A percentile compares a stretch with the other conserved stretches of the same genome.
phyloP scores from a whole-genome alignment of 2,113 vertebrate genomes.

The Channa argus region DNA sequence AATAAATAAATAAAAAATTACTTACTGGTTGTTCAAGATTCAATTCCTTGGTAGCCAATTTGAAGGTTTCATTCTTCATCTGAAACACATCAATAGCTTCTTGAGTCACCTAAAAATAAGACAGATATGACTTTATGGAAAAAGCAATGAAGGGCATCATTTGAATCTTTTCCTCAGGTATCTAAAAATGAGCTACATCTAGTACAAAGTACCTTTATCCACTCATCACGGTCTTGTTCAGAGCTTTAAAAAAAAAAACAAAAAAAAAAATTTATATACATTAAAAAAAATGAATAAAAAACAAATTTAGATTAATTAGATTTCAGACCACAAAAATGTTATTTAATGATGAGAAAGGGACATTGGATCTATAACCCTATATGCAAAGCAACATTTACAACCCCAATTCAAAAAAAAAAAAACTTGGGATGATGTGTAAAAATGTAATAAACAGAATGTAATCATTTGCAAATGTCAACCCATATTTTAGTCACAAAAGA shows the following conservation, averaged over 20 bases:
- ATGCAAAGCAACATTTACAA: no score
- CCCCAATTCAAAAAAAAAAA: no score
- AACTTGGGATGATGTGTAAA: no score
- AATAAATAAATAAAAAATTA: background rate
- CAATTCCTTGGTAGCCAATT: constrained; percentile 87
- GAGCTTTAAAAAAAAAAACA: constrained; percentile 83
- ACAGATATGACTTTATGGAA: background rate
- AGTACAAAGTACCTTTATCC: constrained; percentile 89
- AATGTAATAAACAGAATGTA: no score
- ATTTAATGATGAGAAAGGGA: background rate
- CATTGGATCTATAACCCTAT: no score
- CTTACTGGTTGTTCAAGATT: constrained; percentile 90
- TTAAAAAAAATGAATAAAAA: no score
- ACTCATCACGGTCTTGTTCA: constrained; percentile 91
- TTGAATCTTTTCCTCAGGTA: no score
- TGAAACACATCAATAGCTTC: constrained; percentile 89
- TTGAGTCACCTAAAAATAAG: constrained; percentile 84
- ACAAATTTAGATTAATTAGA: no score
- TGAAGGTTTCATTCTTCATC: constrained; percentile 93
- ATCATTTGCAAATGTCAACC: no score
- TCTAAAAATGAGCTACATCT: no score
- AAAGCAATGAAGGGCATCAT: background rate
- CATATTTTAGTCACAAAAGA: no score
- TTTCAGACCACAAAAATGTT: no score
- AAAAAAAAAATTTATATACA: background rate